Evolutionary conservation across 2,888 invertebrate genomes (phyloP), one percentile per base, ranked within the genome.

Genomic region (Resseliella maxima): DNA sequence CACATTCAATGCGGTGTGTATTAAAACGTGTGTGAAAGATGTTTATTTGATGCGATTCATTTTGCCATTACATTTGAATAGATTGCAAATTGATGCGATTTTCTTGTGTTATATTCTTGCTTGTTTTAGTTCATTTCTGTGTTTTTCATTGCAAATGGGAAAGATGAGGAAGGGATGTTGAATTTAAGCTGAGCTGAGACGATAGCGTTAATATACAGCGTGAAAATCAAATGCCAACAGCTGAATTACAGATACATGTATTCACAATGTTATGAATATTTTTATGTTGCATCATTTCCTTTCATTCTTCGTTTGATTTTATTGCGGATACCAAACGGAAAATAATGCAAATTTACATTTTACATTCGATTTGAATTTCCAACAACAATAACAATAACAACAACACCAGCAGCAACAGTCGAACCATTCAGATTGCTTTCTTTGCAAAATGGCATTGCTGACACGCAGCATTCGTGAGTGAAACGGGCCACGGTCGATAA

Each of bases 291-390:
- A 72, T 72, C 72, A 72, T 38, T 83, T 36, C 38, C 83, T n/a
- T 83, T 83, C 24, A 36, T 83, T 38, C n/a, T 36, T n/a, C 8
- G 21, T 38, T 5, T 0, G 8, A 36, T 83, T 83, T 38, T 83
- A 38, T 83, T 38, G 38, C 38, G 83, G 8, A 38, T 36, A 36
- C 38, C 83, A 83, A 83, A 83, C 83, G 83, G 38, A 83, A 38
- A 38, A 83, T 83, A 83, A 83, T 83, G 83, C n/a, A 38, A 83
- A 83, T 38, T 83, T 38, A 83, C 83, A 83, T 83, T 83, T 83
- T 83, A 38, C 72, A 72, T 72, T 72, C 72, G 72, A 72, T 72
- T 72, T 72, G 72, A 72, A 31, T 72, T n/a, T 72, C 35, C 5
- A 72, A 72, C 72, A 72, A n/a, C 3, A 72, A n/a, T 12, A 15